Conservation (phyloP, 2,888 invertebrate genomes). For the Drosophila flavopinicola region DNA sequence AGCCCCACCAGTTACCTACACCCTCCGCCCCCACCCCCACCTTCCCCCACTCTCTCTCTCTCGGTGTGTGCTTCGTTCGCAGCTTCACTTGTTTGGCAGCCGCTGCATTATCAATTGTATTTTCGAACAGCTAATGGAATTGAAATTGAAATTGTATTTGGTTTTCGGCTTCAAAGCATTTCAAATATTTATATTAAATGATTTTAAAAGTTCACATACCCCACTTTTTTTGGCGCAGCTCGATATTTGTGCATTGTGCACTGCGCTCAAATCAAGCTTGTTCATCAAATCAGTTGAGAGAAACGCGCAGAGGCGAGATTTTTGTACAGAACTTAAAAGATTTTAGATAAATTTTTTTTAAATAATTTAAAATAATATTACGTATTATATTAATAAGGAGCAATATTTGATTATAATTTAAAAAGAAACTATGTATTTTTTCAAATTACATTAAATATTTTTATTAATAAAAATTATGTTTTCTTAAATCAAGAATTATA, state of each 20-base stretch:
- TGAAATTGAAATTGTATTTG: conserved; percentile 63
- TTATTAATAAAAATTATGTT: too few species aligned
- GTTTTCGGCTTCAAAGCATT: conserved; percentile 44
- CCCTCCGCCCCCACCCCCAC: too few species aligned
- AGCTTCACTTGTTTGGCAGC: conserved; percentile 41
- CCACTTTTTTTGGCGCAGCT: background rate
- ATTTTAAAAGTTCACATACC: conserved; percentile 10
- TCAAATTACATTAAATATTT: too few species aligned
- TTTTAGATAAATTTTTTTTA: too few species aligned
- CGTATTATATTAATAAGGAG: too few species aligned
- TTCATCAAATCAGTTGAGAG: background rate
- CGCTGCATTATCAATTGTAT: conserved; percentile 61
- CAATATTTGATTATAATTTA: too few species aligned
- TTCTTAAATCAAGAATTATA: too few species aligned
- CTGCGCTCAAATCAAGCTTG: background rate
- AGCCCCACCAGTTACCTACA: background rate
- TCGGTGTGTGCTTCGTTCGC: conserved; percentile 15
- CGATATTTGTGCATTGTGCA: too few species aligned
- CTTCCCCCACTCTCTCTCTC: background rate
- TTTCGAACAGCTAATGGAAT: conserved; percentile 63
- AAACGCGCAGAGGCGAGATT: background rate
- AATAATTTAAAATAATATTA: too few species aligned
- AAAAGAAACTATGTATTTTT: too few species aligned
- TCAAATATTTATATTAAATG: conserved; percentile 59
- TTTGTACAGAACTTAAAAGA: too few species aligned